These are phyloP conservation scores for Lycaena phlaeas DNA, from an alignment of 2,888 invertebrate species.

Conservation along the genomic window DNA sequence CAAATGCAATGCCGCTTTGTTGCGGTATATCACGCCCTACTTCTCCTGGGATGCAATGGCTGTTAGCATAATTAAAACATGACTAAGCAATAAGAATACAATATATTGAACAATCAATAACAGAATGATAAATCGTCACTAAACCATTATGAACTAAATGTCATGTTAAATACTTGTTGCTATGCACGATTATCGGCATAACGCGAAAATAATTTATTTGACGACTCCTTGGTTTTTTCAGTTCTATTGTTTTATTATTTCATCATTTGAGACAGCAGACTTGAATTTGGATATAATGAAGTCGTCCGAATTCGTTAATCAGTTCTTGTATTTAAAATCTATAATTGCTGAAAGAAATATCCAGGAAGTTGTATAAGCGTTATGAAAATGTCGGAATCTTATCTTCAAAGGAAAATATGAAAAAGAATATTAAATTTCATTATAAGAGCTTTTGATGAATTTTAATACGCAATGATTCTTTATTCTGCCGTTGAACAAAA, in stretches of 20 bases:
- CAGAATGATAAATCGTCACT: not conserved
- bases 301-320: no score
- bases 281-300: no score
- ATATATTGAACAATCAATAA: slow-evolving; percentile 19
- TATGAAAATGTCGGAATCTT: not conserved
- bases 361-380: not conserved
- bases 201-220: no score
- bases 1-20: slow-evolving; percentile 42
- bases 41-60: slow-evolving; percentile 50
- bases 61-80: slow-evolving; percentile 70
- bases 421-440: slow-evolving; percentile 6
- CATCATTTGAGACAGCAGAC: no score
- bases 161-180: no score
- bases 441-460: not conserved
- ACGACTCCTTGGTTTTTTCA: no score
- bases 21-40: slow-evolving; percentile 53
- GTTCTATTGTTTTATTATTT: no score
- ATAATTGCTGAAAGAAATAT: no score
- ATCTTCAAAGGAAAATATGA: not conserved
- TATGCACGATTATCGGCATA: no score
- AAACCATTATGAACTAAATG: no score
- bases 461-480: not conserved
- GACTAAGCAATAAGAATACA: slow-evolving; percentile 51
- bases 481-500: not conserved
- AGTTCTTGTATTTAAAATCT: no score